phyloP scores from a whole-genome alignment of 2,797 vertebrate species.

The Sebastes kiyomatsui region DNA sequence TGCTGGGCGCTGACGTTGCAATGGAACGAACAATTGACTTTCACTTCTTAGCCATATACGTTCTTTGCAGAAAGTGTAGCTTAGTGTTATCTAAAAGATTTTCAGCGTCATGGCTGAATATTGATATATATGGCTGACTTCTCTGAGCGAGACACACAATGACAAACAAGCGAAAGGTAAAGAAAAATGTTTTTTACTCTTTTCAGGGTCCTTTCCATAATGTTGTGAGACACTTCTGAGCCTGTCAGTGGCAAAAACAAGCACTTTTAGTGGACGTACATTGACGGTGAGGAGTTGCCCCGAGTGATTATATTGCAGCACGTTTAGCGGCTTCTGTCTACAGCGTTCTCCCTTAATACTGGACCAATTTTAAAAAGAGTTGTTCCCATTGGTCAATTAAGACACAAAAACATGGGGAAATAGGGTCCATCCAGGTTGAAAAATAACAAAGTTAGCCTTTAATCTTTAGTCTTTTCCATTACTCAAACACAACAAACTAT shows the following conservation, averaged over 20 bases:
- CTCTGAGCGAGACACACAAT: no score
- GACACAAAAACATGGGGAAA: neutral
- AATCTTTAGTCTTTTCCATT: conserved; percentile 9
- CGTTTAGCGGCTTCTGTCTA: no score
- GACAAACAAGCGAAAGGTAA: no score
- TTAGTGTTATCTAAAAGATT: no score
- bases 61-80: no score
- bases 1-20: no score
- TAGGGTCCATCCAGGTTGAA: neutral
- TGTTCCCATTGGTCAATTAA: neutral
- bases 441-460: neutral
- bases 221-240: neutral
- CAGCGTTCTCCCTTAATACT: neutral
- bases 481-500: conserved; percentile 5
- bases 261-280: neutral
- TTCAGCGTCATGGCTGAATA: no score
- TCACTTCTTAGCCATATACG: no score
- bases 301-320: neutral
- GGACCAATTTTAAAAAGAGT: neutral
- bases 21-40: no score
- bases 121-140: no score
- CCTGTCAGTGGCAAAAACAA: neutral
- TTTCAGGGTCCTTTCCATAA: neutral
- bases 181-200: no score
- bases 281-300: neutral